Conservation (phyloP, 1,140 invertebrate species). For the Idris sp. region DNA sequence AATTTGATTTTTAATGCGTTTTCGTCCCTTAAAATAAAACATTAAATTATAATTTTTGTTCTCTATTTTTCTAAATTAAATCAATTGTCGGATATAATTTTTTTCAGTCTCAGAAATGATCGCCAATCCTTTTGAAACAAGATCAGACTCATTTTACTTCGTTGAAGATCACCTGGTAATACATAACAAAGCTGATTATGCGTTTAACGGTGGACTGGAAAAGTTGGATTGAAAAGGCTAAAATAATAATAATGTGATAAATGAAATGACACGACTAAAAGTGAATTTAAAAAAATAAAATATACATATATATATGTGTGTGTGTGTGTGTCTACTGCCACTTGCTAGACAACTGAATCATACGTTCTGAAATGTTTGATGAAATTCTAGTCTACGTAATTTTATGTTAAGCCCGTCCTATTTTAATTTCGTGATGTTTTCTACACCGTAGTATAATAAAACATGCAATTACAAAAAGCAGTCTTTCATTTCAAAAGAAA, state of each 20-base stretch:
- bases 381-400: conserved; percentile 44
- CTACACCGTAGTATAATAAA: conserved; percentile 36
- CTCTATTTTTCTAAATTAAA: too few relatives aligned
- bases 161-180: conserved; percentile 97
- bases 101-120: conserved; percentile 98
- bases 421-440: conserved; percentile 40
- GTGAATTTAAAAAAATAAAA: conserved; percentile 16
- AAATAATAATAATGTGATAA: conserved; percentile 44
- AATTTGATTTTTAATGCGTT: too few relatives aligned
- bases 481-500: too few relatives aligned
- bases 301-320: conserved; percentile 26
- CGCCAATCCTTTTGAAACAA: conserved; percentile 95
- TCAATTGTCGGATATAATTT: background rate
- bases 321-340: conserved; percentile 28
- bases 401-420: too few relatives aligned
- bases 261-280: conserved; percentile 36
- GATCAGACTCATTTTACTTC: conserved; percentile 99
- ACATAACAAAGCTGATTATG: conserved; percentile 99
- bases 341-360: conserved; percentile 20
- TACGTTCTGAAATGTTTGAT: conserved; percentile 16
- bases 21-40: too few relatives aligned
- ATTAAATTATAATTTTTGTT: too few relatives aligned
- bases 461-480: too few relatives aligned
- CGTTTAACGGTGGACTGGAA: conserved; percentile 87
- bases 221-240: conserved; percentile 55